A percentile compares a stretch with the other conserved stretches of the same genome.
phyloP scores from a whole-genome alignment of 2,797 vertebrate genomes.

The Apogon talboti region DNA sequence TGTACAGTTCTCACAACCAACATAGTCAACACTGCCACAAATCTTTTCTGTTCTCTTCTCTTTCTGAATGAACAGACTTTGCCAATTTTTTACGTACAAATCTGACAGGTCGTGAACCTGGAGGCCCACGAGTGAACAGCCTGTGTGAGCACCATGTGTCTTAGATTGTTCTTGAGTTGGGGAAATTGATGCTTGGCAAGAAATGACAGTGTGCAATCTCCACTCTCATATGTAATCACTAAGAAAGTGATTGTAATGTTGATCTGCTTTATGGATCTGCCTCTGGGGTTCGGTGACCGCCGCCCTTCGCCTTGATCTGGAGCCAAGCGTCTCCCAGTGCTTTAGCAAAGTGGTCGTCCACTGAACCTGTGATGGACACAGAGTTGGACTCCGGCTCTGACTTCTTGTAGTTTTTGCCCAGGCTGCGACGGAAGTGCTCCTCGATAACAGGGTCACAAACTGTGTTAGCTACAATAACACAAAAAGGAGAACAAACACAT shows the following conservation, averaged over 20 bases:
- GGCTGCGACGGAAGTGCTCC: constrained; percentile 97
- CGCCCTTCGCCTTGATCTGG: constrained; percentile 94
- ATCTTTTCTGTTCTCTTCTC: constrained; percentile 3
- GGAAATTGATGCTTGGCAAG: constrained; percentile 64
- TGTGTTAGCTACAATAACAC: constrained; percentile 77
- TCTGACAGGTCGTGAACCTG: constrained; percentile 30
- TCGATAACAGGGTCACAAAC: constrained; percentile 96
- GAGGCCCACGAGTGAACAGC: constrained; percentile 29
- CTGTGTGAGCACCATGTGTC: constrained; percentile 52
- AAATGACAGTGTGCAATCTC: constrained; percentile 46
- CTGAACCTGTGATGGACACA: constrained; percentile 95
- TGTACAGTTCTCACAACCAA: constrained; percentile 46
- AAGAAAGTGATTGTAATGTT: constrained; percentile 69
- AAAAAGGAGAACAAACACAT: constrained; percentile 4
- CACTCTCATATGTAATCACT: constrained; percentile 50
- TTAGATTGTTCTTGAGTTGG: constrained; percentile 72
- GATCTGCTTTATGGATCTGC: constrained; percentile 85
- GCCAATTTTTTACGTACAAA: constrained; percentile 44
- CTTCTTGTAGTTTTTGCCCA: constrained; percentile 96
- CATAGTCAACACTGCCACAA: constrained; percentile 19
- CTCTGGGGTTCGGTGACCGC: constrained; percentile 79
- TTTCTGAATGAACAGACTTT: constrained; percentile 13
- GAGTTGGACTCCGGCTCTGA: constrained; percentile 91
- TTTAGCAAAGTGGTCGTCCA: constrained; percentile 98
- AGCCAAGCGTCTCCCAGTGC: constrained; percentile 96